Evolutionary conservation across 2,797 vertebrate species (phyloP), one percentile per base, ranked within the genome.

Genomic region (Phaenicophaeus curvirostris): DNA sequence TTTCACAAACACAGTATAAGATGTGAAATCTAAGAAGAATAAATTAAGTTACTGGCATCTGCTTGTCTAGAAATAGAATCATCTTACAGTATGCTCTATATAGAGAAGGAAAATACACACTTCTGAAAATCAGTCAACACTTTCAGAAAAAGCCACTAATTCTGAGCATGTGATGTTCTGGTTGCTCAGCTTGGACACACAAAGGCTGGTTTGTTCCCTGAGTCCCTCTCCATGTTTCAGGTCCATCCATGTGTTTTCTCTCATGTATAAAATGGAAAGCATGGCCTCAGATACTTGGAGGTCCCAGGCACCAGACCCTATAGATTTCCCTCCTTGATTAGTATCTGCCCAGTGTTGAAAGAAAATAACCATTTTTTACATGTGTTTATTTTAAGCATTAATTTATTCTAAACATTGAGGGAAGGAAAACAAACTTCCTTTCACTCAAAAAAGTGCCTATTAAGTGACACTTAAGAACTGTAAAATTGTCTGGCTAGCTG

Each of bases 31-130:
- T 67, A 90, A 93, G 76, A 93, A 91, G 91, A 91, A 90, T 94
- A 95, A 96, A 90, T 96, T 90, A 94, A 95, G 85, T 95, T 93
- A 90, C 77, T 90, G 83, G 50, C 89, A 96, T 94, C 89, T 95
- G 76, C 86, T 92, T 96, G 42, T 71, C 95, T 94, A 73, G 82
- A 95, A 93, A 90, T 96, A 96, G 92, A 91, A 95, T 88, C 63
- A 76, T 94, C 63, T 81, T 95, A 84, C 93, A 89, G 62, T 50
- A 33, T 91, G 66, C 59, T 85, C 89, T 92, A 20, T 87, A 48
- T 57, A 61, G 48, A 82, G 28, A 79, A 90, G 41, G 80, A 93
- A 94, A 95, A 94, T 59, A 93, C 41, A 94, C 85, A 81, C 65
- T 85, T 83, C 46, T 80, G 44, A 83, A 93, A 94, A 94, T 76